phyloP scores from a whole-genome alignment of 2,797 vertebrate genomes.

The Enoplosus armatus region DNA sequence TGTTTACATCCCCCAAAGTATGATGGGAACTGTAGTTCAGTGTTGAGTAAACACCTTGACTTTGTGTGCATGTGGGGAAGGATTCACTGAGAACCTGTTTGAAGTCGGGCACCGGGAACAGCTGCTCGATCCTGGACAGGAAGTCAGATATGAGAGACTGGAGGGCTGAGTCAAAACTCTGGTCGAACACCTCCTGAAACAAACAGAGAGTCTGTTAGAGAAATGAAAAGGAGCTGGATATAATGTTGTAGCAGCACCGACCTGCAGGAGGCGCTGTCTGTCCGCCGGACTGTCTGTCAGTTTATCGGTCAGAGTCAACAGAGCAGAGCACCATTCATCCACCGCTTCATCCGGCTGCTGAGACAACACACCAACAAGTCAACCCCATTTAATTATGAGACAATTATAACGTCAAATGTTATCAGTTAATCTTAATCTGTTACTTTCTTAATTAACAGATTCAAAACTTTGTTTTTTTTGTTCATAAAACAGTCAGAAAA shows the following conservation, averaged over 20 bases:
- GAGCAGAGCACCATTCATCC: background rate
- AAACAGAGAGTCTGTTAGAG: background rate
- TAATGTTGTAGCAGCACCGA: conserved; percentile 22
- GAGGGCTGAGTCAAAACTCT: conserved; percentile 72
- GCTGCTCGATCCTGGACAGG: conserved; percentile 75
- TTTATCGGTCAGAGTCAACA: conserved; percentile 36
- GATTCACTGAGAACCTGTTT: conserved; percentile 63
- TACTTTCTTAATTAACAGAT: too few species aligned
- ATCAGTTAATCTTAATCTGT: too few species aligned
- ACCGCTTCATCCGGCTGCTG: conserved; percentile 34
- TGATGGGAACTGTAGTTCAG: too few species aligned
- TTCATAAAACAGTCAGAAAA: too few species aligned
- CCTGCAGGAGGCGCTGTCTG: conserved; percentile 65
- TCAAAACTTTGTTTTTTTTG: too few species aligned
- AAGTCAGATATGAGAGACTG: conserved; percentile 71
- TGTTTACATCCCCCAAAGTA: background rate
- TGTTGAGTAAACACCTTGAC: too few species aligned
- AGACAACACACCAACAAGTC: background rate
- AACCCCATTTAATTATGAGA: too few species aligned
- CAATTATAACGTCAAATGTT: too few species aligned
- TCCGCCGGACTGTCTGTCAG: conserved; percentile 35
- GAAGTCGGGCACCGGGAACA: conserved; percentile 76
- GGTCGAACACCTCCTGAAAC: conserved; percentile 73
- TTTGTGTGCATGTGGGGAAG: background rate
- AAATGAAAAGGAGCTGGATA: too few species aligned